Percentiles rank a stretch among this genome's conserved stretches.
phyloP scores from a whole-genome alignment of 2,888 invertebrate species.

The Pseudolycoriella hygida region DNA sequence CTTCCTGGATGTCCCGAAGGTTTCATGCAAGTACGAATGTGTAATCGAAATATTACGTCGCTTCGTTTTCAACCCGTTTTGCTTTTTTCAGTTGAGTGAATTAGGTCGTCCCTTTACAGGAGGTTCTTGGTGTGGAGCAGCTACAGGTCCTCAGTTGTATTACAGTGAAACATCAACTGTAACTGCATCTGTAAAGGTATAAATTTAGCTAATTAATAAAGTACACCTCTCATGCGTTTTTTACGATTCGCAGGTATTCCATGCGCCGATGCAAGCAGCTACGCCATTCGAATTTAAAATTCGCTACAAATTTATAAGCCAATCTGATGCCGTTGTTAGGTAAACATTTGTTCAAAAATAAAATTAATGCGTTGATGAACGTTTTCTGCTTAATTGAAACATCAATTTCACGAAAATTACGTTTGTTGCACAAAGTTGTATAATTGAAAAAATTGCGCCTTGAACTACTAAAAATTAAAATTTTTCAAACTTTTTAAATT shows the following conservation, averaged over 20 bases:
- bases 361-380: too few species aligned
- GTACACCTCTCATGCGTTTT: background rate
- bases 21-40: conserved; percentile 53
- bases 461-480: too few species aligned
- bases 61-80: background rate
- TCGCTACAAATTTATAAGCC: conserved; percentile 65
- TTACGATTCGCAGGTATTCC: conserved; percentile 23
- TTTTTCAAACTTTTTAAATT: too few species aligned
- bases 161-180: conserved; percentile 83
- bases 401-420: too few species aligned
- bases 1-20: conserved; percentile 72
- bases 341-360: conserved; percentile 20
- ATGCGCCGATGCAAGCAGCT: conserved; percentile 46
- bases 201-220: conserved; percentile 7
- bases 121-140: conserved; percentile 78
- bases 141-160: conserved; percentile 64
- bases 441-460: too few species aligned
- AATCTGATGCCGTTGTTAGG: conserved; percentile 60
- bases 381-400: too few species aligned
- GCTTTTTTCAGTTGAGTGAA: conserved; percentile 49
- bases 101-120: conserved; percentile 74
- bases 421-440: too few species aligned
- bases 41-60: background rate
- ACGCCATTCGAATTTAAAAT: conserved; percentile 65
- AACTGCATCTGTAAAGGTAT: conserved; percentile 63